These are phyloP conservation scores for Cyclura pinguis DNA, from an alignment of 2,797 vertebrate species.

Conservation along the genomic window DNA sequence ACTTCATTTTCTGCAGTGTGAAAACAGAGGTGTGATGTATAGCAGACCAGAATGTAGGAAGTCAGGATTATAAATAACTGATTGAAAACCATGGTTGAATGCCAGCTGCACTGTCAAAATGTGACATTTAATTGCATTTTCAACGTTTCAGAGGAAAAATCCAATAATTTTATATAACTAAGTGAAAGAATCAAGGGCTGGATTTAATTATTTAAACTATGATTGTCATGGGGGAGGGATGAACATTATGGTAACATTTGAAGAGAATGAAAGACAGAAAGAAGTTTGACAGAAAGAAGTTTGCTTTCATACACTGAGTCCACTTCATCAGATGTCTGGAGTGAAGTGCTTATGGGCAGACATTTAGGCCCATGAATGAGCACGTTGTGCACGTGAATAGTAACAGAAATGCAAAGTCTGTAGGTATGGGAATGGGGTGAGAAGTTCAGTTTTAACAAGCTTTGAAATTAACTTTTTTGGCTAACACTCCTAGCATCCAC, in stretches of 20 bases:
- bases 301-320: too few species aligned
- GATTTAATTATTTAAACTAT: neutral
- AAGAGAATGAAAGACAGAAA: neutral
- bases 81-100: slow-evolving; percentile 32
- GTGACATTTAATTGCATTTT: neutral
- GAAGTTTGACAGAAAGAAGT: too few species aligned
- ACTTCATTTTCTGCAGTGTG: slow-evolving; percentile 38
- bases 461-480: too few species aligned
- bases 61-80: slow-evolving; percentile 37
- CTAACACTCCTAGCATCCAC: too few species aligned
- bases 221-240: neutral
- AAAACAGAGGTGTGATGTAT: slow-evolving; percentile 52
- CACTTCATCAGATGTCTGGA: too few species aligned
- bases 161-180: neutral
- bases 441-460: too few species aligned
- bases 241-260: neutral
- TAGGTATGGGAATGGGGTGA: too few species aligned
- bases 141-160: neutral
- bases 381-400: too few species aligned
- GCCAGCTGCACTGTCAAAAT: neutral
- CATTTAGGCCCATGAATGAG: too few species aligned
- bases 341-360: too few species aligned
- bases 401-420: too few species aligned
- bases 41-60: slow-evolving; percentile 12
- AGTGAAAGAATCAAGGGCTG: too few species aligned